phyloP scores from a whole-genome alignment of 2,797 vertebrate species.

The Peromyscus eremicus region DNA sequence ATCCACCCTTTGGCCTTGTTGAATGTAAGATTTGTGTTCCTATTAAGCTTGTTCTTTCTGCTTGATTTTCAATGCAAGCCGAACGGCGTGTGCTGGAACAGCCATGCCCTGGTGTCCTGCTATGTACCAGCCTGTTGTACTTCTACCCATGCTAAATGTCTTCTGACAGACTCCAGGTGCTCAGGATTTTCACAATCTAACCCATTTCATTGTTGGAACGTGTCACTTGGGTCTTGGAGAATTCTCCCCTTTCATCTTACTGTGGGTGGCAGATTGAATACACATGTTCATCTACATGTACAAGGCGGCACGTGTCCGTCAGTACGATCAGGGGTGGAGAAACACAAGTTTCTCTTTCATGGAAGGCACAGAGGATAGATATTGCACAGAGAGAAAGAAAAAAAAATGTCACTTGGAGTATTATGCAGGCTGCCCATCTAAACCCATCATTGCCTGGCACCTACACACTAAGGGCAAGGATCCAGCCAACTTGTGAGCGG shows the following conservation, averaged over 20 bases:
- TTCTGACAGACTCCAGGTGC: constrained; percentile 78
- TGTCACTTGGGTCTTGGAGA: constrained; percentile 60
- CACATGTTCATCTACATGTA: background rate
- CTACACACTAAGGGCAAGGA: constrained; percentile 91
- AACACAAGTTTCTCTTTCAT: constrained; percentile 84
- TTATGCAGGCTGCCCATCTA: constrained; percentile 92
- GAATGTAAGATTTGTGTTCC: constrained; percentile 22
- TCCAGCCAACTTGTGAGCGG: constrained; percentile 93
- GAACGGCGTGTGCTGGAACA: constrained; percentile 53
- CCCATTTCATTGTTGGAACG: constrained; percentile 71
- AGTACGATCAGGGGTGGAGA: constrained; percentile 84
- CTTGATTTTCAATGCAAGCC: constrained; percentile 54
- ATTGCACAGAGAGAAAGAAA: constrained; percentile 40
- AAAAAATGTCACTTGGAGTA: constrained; percentile 89
- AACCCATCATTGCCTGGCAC: constrained; percentile 92
- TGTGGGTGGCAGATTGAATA: background rate
- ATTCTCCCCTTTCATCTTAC: constrained; percentile 58
- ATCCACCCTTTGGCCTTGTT: background rate
- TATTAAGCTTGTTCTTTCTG: constrained; percentile 66
- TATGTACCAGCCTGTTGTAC: constrained; percentile 2
- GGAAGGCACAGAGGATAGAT: constrained; percentile 77
- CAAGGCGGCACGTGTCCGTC: constrained; percentile 68
- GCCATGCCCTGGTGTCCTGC: constrained; percentile 8
- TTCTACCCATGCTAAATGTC: constrained; percentile 29
- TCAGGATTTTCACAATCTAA: constrained; percentile 66